These are phyloP conservation scores for Lepidochitona cinerea DNA, from an alignment of 2,888 invertebrate species.

Conservation along the genomic window DNA sequence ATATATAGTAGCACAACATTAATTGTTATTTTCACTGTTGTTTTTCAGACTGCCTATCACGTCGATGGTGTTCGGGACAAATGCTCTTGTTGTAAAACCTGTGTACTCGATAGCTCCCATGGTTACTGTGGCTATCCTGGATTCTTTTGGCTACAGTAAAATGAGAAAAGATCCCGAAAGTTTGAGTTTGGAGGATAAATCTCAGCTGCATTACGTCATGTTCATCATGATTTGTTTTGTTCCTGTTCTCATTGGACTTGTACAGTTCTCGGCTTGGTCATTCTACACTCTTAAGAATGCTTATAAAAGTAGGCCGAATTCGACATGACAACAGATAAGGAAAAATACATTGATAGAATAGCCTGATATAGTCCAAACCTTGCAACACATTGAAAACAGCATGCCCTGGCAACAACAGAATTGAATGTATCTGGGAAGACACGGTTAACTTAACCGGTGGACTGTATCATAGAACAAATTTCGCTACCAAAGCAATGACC, in stretches of 20 bases:
- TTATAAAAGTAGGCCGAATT: constrained; percentile 15
- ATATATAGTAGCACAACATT: too few relatives aligned
- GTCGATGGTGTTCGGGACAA: constrained; percentile 52
- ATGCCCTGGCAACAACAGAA: too few relatives aligned
- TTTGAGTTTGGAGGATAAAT: constrained; percentile 15
- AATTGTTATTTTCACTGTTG: not conserved
- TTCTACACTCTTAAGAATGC: constrained; percentile 41
- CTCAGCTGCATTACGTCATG: constrained; percentile 46
- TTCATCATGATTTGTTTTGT: constrained; percentile 50
- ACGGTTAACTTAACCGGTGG: too few relatives aligned
- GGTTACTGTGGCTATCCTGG: constrained; percentile 40
- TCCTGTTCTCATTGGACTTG: constrained; percentile 45
- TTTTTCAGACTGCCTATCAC: constrained; percentile 46
- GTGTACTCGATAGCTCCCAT: constrained; percentile 52
- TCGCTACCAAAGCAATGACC: too few relatives aligned
- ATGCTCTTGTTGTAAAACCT: constrained; percentile 54
- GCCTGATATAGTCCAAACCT: too few relatives aligned
- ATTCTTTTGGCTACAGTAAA: constrained; percentile 34
- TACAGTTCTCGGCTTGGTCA: constrained; percentile 57
- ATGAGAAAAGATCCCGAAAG: not conserved
- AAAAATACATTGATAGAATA: too few relatives aligned
- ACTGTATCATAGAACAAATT: too few relatives aligned
- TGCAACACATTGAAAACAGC: too few relatives aligned
- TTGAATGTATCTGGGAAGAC: too few relatives aligned
- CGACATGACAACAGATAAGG: too few relatives aligned